Base-by-base conservation (phyloP, 1,140 invertebrate species). In the Copidosoma floridanum region DNA sequence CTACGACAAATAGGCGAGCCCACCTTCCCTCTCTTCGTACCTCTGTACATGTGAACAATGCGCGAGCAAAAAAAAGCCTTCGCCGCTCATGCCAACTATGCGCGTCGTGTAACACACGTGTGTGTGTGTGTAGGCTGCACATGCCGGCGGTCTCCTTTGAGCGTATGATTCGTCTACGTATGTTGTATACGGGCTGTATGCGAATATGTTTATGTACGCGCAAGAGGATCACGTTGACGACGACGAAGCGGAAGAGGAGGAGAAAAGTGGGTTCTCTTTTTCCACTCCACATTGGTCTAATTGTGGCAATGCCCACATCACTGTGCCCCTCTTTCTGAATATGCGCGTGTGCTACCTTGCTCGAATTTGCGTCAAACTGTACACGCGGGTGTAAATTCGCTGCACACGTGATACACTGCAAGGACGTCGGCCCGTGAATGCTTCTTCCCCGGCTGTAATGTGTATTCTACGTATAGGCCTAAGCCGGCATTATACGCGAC, bases 301-400 rank as follows among this genome's bases (percentile, higher is more conserved):
- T 74, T 71, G 72, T 67, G 68, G 69, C 73, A 72, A 74, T 71
- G 67, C 65, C 71, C 67, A 57, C 63, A 67, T 65, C 65, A 63
- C 63, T n/a, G 41, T 54, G 65, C 50, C 65, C 66, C 65, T 71
- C 72, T 64, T 58, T 57, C 61, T 47, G 47, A 50, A 29, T 61
- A n/a, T 32, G 35, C 46, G 38, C 8, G 14, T 14, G 1, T 18
- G 44, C 2, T 14, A 23, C 10, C 52, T 26, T 55, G 57, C 40
- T 12, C 32, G 57, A 55, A 55, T 44, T 61, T 51, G 48, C 21
- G 46, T 47, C 55, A 27, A 61, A 54, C 53, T 54, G 43, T 40
- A 54, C 23, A 12, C 32, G 56, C 37, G n/a, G 63, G n/a, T n/a
- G n/a, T n/a, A n/a, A n/a, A n/a, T n/a, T n/a, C n/a, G n/a, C n/a